Base-by-base conservation (phyloP, 2,888 invertebrate species). In the Drosophila paucipuncta region DNA sequence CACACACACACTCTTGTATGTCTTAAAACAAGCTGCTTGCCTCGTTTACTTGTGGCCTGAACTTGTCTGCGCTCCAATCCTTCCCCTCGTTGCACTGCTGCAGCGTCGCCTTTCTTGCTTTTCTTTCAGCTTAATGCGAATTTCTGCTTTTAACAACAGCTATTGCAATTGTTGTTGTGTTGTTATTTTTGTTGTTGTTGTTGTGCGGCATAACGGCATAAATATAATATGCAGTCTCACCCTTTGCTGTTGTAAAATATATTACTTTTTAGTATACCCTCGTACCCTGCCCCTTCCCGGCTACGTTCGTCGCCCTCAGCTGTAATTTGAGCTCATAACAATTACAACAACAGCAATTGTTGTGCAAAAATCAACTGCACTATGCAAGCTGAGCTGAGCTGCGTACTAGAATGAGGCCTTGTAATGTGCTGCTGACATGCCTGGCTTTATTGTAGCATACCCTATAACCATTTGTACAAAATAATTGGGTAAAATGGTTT, bases 151-250 rank as follows among this genome's bases (percentile, higher is more conserved):
- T 89, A 86, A 89, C 89, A 82, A 82, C 83, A 78, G 82, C 80
- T 76, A 82, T 75, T 74, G 79, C 80, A 72, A 65, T 83, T 83
- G 70, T 73, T 82, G 22, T 22, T 71, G 74, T 70, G 67, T 61
- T 72, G 22, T 61, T 70, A 37, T 47, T 67, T 9, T 9, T 39
- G 68, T 65, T 74, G 78, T 16, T 47, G 57, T 55, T 64, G 47
- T 62, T 73, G 78, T 76, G 47, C 61, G 68, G 66, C 76, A 78
- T 83, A 76, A 77, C 66, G 74, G 81, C 88, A 82, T 83, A 83
- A 89, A 89, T 88, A 88, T 89, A 85, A 85, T 89, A 82, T 84
- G 89, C 74, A 84, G 85, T 85, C 89, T 85, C 87, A 85, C 89
- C 90, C 77, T 80, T 72, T 87, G 80, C 76, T 70, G 76, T 74